These are phyloP conservation scores for Danio tinwini DNA, from an alignment of 2,797 vertebrate genomes.

Conservation along the genomic window DNA sequence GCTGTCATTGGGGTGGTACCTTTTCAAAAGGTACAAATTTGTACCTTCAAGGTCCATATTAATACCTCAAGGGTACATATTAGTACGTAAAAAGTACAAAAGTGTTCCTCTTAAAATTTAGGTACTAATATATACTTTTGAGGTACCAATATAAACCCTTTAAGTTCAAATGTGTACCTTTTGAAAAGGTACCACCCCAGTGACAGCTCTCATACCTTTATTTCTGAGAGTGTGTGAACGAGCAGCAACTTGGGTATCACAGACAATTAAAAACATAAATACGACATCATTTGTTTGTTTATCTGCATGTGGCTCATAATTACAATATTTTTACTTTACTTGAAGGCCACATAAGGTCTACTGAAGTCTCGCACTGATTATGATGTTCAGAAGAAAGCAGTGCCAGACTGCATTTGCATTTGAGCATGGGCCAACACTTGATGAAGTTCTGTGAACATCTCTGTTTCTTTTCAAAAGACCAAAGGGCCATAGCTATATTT, in stretches of 20 bases:
- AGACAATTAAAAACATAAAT: constrained; percentile 4
- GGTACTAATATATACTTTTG: too few relatives aligned
- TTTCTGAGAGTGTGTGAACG: too few relatives aligned
- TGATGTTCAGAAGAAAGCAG: constrained; percentile 33
- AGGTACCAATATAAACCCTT: too few relatives aligned
- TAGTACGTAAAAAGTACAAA: too few relatives aligned
- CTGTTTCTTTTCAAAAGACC: constrained; percentile 75
- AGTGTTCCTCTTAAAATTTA: too few relatives aligned
- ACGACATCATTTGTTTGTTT: neutral
- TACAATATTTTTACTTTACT: neutral
- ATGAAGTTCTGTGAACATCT: constrained; percentile 66
- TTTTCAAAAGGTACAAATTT: too few relatives aligned
- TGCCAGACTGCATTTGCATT: constrained; percentile 36
- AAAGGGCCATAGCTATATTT: constrained; percentile 65
- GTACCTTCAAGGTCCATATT: too few relatives aligned
- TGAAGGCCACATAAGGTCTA: constrained; percentile 18
- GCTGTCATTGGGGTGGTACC: too few relatives aligned
- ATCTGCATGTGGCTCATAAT: constrained; percentile 4
- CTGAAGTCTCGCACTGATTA: constrained; percentile 48
- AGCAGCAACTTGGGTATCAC: neutral
- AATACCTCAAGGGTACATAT: too few relatives aligned
- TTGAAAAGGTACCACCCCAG: too few relatives aligned
- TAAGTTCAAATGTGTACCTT: too few relatives aligned
- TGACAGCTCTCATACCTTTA: too few relatives aligned
- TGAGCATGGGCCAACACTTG: constrained; percentile 68